Conservation (phyloP, 1,140 invertebrate species). For the Pogonomyrmex californicus region DNA sequence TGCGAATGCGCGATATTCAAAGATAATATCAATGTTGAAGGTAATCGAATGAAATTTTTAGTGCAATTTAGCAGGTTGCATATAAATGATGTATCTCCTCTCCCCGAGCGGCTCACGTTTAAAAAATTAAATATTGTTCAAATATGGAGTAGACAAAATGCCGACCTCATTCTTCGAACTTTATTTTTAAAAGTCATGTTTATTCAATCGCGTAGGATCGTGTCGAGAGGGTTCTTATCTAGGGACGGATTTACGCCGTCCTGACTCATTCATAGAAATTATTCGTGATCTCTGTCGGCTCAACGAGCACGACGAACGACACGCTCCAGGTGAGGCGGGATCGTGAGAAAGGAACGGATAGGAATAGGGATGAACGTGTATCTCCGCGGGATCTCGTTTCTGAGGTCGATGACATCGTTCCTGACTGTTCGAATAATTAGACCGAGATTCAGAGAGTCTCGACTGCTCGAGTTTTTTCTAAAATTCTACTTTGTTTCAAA, state of each 20-base stretch:
- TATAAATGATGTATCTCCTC: neutral
- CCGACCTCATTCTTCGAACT: neutral
- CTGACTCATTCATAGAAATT: constrained; percentile 52
- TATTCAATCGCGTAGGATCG: neutral
- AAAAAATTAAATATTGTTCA: neutral
- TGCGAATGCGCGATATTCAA: neutral
- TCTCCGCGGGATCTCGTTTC: constrained; percentile 56
- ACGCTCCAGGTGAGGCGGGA: constrained; percentile 73
- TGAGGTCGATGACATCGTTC: constrained; percentile 70
- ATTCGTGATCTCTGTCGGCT: constrained; percentile 63
- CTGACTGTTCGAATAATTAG: constrained; percentile 50
- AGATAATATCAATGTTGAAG: neutral
- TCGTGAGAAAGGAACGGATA: constrained; percentile 74
- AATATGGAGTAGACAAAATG: neutral
- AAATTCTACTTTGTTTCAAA: neutral
- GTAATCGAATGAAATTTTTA: neutral
- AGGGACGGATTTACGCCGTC: constrained; percentile 29
- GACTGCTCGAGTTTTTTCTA: neutral
- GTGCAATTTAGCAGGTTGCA: neutral
- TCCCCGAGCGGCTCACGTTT: no score
- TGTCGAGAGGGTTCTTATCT: neutral
- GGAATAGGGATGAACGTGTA: constrained; percentile 65
- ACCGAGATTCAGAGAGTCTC: constrained; percentile 11
- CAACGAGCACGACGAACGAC: constrained; percentile 72
- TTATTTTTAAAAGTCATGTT: neutral